These are phyloP conservation scores for Rhodophaea formosa DNA, from an alignment of 2,888 invertebrate species.

Conservation along the genomic window DNA sequence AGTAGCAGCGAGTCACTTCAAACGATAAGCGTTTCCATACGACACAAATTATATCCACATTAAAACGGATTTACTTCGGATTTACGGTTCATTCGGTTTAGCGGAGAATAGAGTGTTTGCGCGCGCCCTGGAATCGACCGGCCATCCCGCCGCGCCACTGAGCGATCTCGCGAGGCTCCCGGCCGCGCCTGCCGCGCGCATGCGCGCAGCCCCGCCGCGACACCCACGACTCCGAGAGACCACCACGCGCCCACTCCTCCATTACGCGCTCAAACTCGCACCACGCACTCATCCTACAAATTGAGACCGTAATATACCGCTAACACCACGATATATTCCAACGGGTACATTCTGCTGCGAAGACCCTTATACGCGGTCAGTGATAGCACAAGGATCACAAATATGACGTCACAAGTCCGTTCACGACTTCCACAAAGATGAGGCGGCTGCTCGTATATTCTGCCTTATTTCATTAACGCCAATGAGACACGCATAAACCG, in stretches of 20 bases:
- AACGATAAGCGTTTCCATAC: neutral
- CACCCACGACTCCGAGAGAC: slow-evolving; percentile 25
- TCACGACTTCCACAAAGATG: slow-evolving; percentile 30
- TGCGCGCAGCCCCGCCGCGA: slow-evolving; percentile 40
- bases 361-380: slow-evolving; percentile 33
- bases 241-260: slow-evolving; percentile 16
- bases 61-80: slow-evolving; percentile 33
- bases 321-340: slow-evolving; percentile 34
- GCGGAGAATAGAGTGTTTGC: slow-evolving; percentile 41
- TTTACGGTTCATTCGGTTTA: slow-evolving; percentile 53
- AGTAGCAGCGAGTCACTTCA: neutral
- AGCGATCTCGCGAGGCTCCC: slow-evolving; percentile 61
- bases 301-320: slow-evolving; percentile 35
- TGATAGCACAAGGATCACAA: slow-evolving; percentile 45
- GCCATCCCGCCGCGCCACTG: slow-evolving; percentile 77
- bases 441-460: slow-evolving; percentile 32
- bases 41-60: slow-evolving; percentile 3
- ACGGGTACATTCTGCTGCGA: slow-evolving; percentile 22
- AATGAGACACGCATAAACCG: slow-evolving; percentile 36
- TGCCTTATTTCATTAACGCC: slow-evolving; percentile 38
- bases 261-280: slow-evolving; percentile 20
- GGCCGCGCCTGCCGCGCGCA: slow-evolving; percentile 58
- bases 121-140: slow-evolving; percentile 75
- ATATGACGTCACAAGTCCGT: slow-evolving; percentile 48
- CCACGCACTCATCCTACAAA: slow-evolving; percentile 15